Conservation (phyloP, 1,140 invertebrate genomes). For the Drosophila pseudoobscura region DNA sequence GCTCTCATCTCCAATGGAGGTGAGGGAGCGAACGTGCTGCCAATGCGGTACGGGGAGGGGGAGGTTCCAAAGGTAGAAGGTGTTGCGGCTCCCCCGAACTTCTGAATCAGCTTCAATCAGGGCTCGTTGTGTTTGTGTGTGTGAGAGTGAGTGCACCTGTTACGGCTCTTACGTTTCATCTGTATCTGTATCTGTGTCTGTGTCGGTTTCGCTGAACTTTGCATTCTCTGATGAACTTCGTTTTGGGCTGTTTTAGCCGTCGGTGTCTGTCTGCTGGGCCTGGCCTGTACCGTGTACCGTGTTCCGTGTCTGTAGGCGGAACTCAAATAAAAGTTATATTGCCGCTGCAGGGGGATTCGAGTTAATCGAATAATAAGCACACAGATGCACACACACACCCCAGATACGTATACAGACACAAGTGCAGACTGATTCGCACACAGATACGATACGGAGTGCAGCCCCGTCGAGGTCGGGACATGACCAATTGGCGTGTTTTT, state of each 20-base stretch:
- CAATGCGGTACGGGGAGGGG: neutral
- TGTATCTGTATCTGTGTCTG: conserved; percentile 7
- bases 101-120: conserved; percentile 28
- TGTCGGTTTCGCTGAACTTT: conserved; percentile 32
- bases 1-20: neutral
- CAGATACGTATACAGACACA: neutral
- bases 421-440: conserved; percentile 2
- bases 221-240: conserved; percentile 33
- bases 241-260: conserved; percentile 12
- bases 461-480: conserved; percentile 69
- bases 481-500: conserved; percentile 81
- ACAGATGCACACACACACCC: conserved; percentile 18
- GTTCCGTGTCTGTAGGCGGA: conserved; percentile 58
- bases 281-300: conserved; percentile 1
- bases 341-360: conserved; percentile 74
- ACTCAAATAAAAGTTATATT: conserved; percentile 78
- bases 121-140: conserved; percentile 26
- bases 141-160: conserved; percentile 52
- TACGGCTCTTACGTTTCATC: conserved; percentile 7
- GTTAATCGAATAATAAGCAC: conserved; percentile 80
- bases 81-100: neutral
- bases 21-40: conserved; percentile 11
- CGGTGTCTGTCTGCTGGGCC: conserved; percentile 10
- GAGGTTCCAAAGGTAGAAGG: neutral
- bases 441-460: conserved; percentile 16